Evolutionary conservation across 2,113 vertebrate species (phyloP).

Genomic region (Aspidoscelis tigris): DNA sequence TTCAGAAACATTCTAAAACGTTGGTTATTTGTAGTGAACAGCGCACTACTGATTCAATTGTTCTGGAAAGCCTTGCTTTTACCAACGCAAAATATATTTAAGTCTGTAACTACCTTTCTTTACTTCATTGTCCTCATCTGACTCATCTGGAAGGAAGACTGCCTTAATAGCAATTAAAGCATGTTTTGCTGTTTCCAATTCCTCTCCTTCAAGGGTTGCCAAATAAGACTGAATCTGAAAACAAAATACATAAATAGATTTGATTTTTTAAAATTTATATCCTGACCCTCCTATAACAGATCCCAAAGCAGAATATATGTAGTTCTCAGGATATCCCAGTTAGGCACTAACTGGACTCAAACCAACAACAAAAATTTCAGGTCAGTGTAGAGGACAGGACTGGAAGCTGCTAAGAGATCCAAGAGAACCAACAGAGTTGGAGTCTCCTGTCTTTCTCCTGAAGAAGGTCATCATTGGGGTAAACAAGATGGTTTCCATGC

Average conservation of each 20-base stretch:
- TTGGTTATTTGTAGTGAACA: background rate
- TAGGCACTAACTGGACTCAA: background rate
- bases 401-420: too few species aligned
- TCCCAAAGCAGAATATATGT: too few species aligned
- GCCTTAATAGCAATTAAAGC: slow-evolving; percentile 92
- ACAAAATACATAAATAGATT: slow-evolving; percentile 48
- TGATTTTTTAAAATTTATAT: background rate
- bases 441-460: too few species aligned
- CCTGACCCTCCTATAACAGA: too few species aligned
- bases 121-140: slow-evolving; percentile 71
- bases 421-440: too few species aligned
- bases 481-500: too few species aligned
- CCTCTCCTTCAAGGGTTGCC: slow-evolving; percentile 81
- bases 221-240: slow-evolving; percentile 90
- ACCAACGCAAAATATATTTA: background rate
- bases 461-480: too few species aligned
- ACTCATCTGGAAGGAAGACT: slow-evolving; percentile 85
- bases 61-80: background rate
- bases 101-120: slow-evolving; percentile 85
- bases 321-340: too few species aligned
- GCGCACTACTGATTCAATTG: background rate
- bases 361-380: background rate
- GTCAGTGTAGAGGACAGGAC: background rate
- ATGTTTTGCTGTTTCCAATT: slow-evolving; percentile 85
- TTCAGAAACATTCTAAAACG: background rate